Conservation (phyloP, 2,888 invertebrate genomes). For the Chromoteleia sp. region DNA sequence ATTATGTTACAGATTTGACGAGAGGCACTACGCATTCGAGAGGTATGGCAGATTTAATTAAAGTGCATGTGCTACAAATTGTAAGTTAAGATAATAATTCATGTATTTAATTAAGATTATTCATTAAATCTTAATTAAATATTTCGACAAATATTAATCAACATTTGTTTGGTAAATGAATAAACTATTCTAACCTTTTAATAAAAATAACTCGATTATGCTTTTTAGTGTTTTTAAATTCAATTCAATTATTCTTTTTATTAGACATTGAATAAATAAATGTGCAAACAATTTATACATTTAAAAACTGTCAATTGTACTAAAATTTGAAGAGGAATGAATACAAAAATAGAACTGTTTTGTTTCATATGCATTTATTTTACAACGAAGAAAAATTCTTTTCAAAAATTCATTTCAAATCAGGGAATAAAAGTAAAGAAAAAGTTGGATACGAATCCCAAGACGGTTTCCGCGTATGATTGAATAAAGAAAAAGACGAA, state of each 20-base stretch:
- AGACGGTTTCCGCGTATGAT: constrained; percentile 41
- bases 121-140: constrained; percentile 27
- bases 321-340: no score
- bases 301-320: no score
- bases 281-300: no score
- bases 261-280: no score
- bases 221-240: no score
- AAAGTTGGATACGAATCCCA: constrained; percentile 25
- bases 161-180: neutral
- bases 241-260: no score
- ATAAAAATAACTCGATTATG: no score
- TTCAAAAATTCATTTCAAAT: neutral
- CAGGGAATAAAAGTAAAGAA: neutral
- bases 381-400: no score
- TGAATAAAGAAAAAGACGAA: constrained; percentile 30
- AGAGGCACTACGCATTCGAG: constrained; percentile 84
- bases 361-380: neutral
- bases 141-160: neutral
- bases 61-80: constrained; percentile 40
- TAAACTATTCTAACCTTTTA: no score
- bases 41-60: constrained; percentile 78
- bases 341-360: no score
- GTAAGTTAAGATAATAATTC: constrained; percentile 38
- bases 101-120: constrained; percentile 32
- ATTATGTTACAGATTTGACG: constrained; percentile 84